Percentiles rank a stretch among this genome's conserved stretches.
phyloP scores from a whole-genome alignment of 23 tunicate species.

The Clavelina lepadiformis region DNA sequence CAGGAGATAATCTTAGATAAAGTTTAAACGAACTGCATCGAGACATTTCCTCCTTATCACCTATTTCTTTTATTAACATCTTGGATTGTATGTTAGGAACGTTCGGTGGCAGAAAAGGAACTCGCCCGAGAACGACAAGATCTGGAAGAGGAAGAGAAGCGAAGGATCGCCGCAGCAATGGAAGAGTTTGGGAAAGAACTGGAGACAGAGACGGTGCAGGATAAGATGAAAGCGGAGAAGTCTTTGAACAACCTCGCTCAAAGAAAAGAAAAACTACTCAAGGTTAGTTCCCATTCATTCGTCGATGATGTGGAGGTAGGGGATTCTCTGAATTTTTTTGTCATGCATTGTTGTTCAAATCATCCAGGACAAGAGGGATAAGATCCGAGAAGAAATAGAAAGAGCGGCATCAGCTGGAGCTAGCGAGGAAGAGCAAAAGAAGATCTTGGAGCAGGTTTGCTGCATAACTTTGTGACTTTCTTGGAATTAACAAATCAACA shows the following conservation, averaged over 20 bases:
- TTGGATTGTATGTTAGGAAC: constrained; percentile 43
- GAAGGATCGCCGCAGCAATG: constrained; percentile 51
- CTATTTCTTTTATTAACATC: too few relatives aligned
- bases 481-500: neutral
- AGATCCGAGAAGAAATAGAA: constrained; percentile 70
- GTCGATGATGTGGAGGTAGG: too few relatives aligned
- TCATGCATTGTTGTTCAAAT: neutral
- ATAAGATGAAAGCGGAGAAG: constrained; percentile 76
- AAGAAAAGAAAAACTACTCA: constrained; percentile 75
- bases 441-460: constrained; percentile 79
- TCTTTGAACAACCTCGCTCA: constrained; percentile 36
- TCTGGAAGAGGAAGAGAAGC: constrained; percentile 60
- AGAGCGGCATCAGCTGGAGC: constrained; percentile 91
- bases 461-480: neutral
- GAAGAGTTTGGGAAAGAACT: constrained; percentile 69
- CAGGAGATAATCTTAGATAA: too few relatives aligned
- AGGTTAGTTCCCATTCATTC: constrained; percentile 30
- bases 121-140: constrained; percentile 42
- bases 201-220: constrained; percentile 63
- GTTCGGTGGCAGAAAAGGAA: constrained; percentile 42
- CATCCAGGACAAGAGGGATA: constrained; percentile 63
- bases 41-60: too few relatives aligned
- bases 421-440: constrained; percentile 82
- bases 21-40: too few relatives aligned
- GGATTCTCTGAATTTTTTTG: neutral